These are phyloP conservation scores for Tachystola acroxantha DNA, from an alignment of 2,888 invertebrate genomes.

Conservation along the genomic window DNA sequence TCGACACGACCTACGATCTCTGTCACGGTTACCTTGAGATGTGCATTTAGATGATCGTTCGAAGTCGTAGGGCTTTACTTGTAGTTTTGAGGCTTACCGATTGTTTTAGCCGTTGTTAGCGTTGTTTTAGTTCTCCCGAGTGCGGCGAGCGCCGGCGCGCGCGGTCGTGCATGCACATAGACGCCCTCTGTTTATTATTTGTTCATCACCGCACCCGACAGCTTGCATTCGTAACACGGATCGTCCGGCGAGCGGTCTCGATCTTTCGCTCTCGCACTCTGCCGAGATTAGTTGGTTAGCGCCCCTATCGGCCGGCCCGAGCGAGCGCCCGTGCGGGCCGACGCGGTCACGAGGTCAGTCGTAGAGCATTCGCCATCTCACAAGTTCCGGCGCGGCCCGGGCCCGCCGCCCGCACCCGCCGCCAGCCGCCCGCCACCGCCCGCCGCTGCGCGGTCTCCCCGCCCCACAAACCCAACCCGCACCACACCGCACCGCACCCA, in stretches of 20 bases:
- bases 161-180: slow-evolving; percentile 76
- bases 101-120: slow-evolving; percentile 79
- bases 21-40: slow-evolving; percentile 58
- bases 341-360: slow-evolving; percentile 70
- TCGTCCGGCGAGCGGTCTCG: slow-evolving; percentile 70
- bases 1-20: slow-evolving; percentile 60
- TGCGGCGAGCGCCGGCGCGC: slow-evolving; percentile 73
- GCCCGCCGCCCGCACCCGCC: slow-evolving; percentile 16
- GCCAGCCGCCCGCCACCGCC: slow-evolving; percentile 20
- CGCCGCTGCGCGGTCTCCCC: slow-evolving; percentile 19
- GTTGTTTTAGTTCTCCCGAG: slow-evolving; percentile 75
- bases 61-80: slow-evolving; percentile 78
- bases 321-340: slow-evolving; percentile 54
- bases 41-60: slow-evolving; percentile 66
- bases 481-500: slow-evolving; percentile 18
- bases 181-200: slow-evolving; percentile 74
- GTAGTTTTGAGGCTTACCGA: slow-evolving; percentile 79
- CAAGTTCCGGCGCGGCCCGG: slow-evolving; percentile 68
- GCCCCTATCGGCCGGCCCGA: slow-evolving; percentile 54
- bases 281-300: slow-evolving; percentile 51
- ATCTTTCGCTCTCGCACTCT: slow-evolving; percentile 57
- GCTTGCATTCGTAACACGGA: slow-evolving; percentile 71
- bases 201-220: slow-evolving; percentile 74
- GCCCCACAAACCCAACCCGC: slow-evolving; percentile 15
- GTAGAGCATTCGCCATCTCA: slow-evolving; percentile 78